phyloP scores from a whole-genome alignment of 2,797 vertebrate species.

The Steatocranus sp. region DNA sequence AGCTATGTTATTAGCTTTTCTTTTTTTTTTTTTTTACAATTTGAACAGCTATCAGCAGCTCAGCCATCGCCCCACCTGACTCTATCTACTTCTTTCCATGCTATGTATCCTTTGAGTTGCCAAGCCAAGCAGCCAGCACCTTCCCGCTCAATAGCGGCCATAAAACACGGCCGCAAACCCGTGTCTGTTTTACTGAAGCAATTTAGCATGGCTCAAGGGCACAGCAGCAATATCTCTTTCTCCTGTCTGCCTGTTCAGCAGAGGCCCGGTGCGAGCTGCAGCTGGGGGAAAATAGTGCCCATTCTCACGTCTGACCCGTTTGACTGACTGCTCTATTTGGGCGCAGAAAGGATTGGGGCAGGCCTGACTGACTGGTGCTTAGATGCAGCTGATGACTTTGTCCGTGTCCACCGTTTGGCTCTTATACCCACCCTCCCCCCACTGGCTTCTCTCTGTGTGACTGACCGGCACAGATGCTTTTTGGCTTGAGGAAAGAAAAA shows the following conservation, averaged over 20 bases:
- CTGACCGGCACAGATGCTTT: background rate
- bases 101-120: conserved; percentile 22
- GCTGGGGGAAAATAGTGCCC: background rate
- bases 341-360: conserved; percentile 10
- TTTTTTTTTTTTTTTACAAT: background rate
- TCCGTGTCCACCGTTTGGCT: background rate
- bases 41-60: background rate
- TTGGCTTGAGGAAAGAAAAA: background rate
- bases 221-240: conserved; percentile 54
- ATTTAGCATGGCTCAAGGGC: conserved; percentile 73
- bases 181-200: conserved; percentile 69
- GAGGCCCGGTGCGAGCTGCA: background rate
- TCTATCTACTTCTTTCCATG: background rate
- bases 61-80: background rate
- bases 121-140: conserved; percentile 33
- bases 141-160: conserved; percentile 34
- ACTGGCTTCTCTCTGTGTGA: background rate
- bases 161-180: conserved; percentile 64
- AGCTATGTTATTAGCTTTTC: conserved; percentile 31
- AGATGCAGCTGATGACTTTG: conserved; percentile 33
- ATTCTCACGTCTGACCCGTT: conserved; percentile 10
- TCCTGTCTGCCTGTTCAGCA: background rate
- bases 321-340: conserved; percentile 65
- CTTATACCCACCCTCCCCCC: background rate
- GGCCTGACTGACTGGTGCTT: conserved; percentile 25